phyloP scores from a whole-genome alignment of 2,113 vertebrate species.

The Mesitornis unicolor region DNA sequence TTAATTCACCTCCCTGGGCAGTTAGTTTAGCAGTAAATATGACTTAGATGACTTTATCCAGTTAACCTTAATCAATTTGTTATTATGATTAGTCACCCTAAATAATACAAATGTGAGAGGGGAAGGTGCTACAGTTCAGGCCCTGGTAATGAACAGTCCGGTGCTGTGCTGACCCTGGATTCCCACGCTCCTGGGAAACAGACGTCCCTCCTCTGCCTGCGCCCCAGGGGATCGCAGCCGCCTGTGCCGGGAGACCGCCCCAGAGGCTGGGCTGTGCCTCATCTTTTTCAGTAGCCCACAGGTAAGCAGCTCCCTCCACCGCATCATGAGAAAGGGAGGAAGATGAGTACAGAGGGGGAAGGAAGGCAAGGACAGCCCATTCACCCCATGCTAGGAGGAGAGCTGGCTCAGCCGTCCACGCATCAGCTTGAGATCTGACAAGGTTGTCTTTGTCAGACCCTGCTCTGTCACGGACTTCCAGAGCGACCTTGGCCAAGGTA shows the following conservation, averaged over 20 bases:
- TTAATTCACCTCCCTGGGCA: slow-evolving; percentile 72
- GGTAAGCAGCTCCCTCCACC: background rate
- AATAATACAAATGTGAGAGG: slow-evolving; percentile 51
- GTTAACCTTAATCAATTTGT: slow-evolving; percentile 73
- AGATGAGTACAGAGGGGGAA: background rate
- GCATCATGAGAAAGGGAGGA: background rate
- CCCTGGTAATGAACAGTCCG: background rate
- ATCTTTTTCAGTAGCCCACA: background rate
- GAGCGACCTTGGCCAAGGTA: slow-evolving; percentile 40
- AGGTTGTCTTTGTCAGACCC: background rate
- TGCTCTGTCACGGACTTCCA: background rate
- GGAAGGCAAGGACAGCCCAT: background rate
- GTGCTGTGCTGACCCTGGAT: background rate
- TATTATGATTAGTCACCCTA: slow-evolving; percentile 69
- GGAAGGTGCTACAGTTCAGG: slow-evolving; percentile 2
- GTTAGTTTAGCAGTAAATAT: slow-evolving; percentile 72
- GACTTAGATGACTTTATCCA: slow-evolving; percentile 66
- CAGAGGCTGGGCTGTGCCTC: background rate
- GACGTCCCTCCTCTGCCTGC: background rate
- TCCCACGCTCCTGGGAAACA: background rate
- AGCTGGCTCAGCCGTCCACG: background rate
- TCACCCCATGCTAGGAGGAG: background rate
- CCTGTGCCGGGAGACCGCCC: background rate
- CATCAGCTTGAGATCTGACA: background rate
- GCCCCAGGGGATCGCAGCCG: fast-evolving